phyloP scores from a whole-genome alignment of 2,797 vertebrate species.

The Smutsia temminckii region DNA sequence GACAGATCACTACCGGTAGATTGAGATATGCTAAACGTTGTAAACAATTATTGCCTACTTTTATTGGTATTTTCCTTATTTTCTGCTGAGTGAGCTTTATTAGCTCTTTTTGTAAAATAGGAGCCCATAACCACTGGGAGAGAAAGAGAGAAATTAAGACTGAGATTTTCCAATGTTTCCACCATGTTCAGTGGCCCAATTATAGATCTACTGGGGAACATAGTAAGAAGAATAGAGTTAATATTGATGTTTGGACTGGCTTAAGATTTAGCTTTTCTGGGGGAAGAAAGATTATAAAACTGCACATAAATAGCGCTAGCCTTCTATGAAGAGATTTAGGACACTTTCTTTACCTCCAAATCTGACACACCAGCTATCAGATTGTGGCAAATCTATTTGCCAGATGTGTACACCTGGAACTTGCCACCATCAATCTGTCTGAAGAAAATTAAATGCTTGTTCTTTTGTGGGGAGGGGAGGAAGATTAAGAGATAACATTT shows the following conservation, averaged over 20 bases:
- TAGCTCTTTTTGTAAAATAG: neutral
- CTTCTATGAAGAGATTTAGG: neutral
- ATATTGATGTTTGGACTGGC: neutral
- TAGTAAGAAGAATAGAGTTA: slow-evolving; percentile 49
- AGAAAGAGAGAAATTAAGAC: neutral
- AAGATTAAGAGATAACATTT: slow-evolving; percentile 73
- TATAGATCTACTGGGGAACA: neutral
- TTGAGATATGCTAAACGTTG: neutral
- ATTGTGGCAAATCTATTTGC: slow-evolving; percentile 58
- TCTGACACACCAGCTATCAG: slow-evolving; percentile 45
- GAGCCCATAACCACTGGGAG: neutral
- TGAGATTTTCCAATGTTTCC: neutral
- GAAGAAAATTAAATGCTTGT: slow-evolving; percentile 77
- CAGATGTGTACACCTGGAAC: slow-evolving; percentile 69
- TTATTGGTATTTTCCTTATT: neutral
- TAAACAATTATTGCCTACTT: slow-evolving; percentile 15
- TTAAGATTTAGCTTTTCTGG: slow-evolving; percentile 54
- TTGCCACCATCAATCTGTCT: slow-evolving; percentile 72
- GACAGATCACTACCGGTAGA: neutral
- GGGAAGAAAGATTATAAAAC: slow-evolving; percentile 52
- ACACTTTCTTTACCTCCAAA: slow-evolving; percentile 47
- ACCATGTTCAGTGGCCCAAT: neutral
- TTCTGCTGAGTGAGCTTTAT: slow-evolving; percentile 55
- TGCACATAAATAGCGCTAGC: neutral
- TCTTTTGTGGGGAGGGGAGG: slow-evolving; percentile 42